Percentiles rank a stretch among this genome's conserved stretches.
Evolutionary conservation across 2,113 vertebrate species (phyloP).

Genomic region (Poeciliopsis occidentalis): DNA sequence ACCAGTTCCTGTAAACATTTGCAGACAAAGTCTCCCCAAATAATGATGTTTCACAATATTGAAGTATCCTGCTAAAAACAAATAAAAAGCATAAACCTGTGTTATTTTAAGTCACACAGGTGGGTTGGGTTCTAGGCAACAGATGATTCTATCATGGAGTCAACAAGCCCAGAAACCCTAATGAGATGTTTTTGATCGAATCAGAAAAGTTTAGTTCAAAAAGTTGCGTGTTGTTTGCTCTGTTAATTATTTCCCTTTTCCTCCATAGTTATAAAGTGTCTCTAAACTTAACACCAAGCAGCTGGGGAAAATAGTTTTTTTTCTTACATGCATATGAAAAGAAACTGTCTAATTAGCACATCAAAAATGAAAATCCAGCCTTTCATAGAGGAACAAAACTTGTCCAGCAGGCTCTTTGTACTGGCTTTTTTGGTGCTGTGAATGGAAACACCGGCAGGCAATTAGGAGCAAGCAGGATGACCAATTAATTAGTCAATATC

Average conservation of each 20-base stretch:
- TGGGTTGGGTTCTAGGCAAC: too few species aligned
- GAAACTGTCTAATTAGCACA: slow-evolving; percentile 5
- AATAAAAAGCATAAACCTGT: too few species aligned
- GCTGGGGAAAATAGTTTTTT: not conserved
- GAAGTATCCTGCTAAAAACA: too few species aligned
- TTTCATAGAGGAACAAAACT: not conserved
- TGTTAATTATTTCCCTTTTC: slow-evolving; percentile 19
- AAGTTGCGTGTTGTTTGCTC: slow-evolving; percentile 21
- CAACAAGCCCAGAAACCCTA: slow-evolving; percentile 14
- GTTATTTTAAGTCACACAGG: too few species aligned
- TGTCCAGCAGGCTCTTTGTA: not conserved
- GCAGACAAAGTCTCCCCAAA: not conserved
- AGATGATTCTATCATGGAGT: not conserved
- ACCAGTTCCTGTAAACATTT: not conserved
- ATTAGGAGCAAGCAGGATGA: slow-evolving; percentile 4
- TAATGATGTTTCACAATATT: too few species aligned
- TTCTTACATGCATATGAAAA: not conserved
- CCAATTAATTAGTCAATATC: slow-evolving; percentile 16
- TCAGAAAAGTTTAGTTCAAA: slow-evolving; percentile 21
- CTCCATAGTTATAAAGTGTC: not conserved
- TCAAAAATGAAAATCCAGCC: slow-evolving; percentile 5
- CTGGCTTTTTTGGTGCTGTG: not conserved
- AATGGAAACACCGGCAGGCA: slow-evolving; percentile 15
- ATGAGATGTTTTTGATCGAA: slow-evolving; percentile 28
- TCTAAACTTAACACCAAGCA: not conserved